A percentile compares a stretch with the other conserved stretches of the same genome.
Conservation (phyloP, 2,888 invertebrate species). For the Rhingia rostrata region DNA sequence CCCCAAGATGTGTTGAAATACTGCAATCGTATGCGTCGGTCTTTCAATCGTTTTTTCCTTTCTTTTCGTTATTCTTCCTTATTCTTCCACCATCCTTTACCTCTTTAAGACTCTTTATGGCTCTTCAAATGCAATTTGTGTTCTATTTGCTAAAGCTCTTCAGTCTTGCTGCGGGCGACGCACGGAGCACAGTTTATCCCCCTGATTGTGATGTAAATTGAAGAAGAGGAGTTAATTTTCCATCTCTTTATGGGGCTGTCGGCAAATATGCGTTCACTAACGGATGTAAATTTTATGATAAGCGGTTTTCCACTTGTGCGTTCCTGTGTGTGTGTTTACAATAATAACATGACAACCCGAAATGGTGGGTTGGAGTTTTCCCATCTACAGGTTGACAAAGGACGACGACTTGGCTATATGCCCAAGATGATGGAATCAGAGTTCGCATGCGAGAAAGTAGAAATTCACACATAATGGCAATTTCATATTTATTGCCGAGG, state of each 20-base stretch:
- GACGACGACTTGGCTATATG: slow-evolving; percentile 13
- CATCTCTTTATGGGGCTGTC: slow-evolving; percentile 34
- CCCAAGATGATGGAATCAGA: slow-evolving; percentile 51
- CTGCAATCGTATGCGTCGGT: slow-evolving; percentile 48
- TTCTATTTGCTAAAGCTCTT: slow-evolving; percentile 57
- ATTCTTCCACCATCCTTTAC: slow-evolving; percentile 50
- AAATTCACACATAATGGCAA: slow-evolving; percentile 39
- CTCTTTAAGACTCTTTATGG: slow-evolving; percentile 58
- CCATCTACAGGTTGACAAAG: slow-evolving; percentile 16
- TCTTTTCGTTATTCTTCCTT: slow-evolving; percentile 32
- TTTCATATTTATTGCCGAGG: slow-evolving; percentile 24
- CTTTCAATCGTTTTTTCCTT: slow-evolving; percentile 13
- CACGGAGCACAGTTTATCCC: not conserved
- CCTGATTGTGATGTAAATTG: slow-evolving; percentile 66
- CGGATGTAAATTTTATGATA: slow-evolving; percentile 67
- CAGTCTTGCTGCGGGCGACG: slow-evolving; percentile 15
- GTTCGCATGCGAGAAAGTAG: slow-evolving; percentile 58
- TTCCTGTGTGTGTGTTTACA: slow-evolving; percentile 44
- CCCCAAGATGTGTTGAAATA: not conserved
- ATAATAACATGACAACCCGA: slow-evolving; percentile 34
- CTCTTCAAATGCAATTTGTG: slow-evolving; percentile 70
- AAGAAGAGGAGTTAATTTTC: slow-evolving; percentile 56
- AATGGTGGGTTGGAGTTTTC: slow-evolving; percentile 10
- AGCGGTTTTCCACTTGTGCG: slow-evolving; percentile 52
- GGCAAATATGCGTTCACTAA: slow-evolving; percentile 63